phyloP scores from a whole-genome alignment of 2,113 vertebrate species.

The Oreochromis tanganicae region DNA sequence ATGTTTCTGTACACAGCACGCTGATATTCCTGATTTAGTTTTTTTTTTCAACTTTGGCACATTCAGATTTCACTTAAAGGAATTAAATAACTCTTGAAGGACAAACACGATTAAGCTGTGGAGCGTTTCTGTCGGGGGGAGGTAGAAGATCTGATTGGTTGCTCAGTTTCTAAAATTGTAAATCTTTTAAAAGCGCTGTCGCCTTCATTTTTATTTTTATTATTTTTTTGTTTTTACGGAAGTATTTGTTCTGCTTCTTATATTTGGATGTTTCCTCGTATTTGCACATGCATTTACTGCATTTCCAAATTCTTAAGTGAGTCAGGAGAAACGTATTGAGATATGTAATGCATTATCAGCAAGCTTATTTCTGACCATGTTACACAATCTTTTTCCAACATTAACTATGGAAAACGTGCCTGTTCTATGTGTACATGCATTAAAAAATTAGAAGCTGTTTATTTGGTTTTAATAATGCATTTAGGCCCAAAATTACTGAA shows the following conservation, averaged over 20 bases:
- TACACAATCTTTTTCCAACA: background rate
- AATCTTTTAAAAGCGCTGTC: background rate
- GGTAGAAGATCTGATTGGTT: background rate
- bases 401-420: background rate
- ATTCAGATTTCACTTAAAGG: background rate
- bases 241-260: constrained; percentile 29
- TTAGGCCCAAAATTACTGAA: background rate
- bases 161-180: background rate
- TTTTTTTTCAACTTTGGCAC: background rate
- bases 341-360: background rate
- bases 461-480: background rate
- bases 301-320: background rate
- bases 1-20: background rate
- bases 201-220: background rate
- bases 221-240: background rate
- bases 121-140: background rate
- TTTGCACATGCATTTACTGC: background rate
- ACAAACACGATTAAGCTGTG: background rate
- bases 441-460: background rate
- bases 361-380: background rate
- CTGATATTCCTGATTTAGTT: background rate
- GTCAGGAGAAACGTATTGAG: background rate
- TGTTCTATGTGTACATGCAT: background rate
- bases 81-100: background rate
- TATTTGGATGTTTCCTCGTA: background rate